Conservation (phyloP, 2,888 invertebrate species). For the Trissolcus japonicus region DNA sequence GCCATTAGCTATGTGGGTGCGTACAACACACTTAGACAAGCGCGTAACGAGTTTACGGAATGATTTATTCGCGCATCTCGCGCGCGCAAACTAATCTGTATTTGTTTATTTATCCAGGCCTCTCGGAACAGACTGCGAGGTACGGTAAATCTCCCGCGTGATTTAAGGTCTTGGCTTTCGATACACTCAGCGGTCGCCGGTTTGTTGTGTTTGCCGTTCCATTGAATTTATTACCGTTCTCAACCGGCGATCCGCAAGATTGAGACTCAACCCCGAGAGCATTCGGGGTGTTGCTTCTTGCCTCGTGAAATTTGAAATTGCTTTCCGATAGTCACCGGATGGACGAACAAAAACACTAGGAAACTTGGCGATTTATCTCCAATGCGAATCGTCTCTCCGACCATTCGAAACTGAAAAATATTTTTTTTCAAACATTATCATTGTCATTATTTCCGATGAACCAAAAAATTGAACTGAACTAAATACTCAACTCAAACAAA, state of each 20-base stretch:
- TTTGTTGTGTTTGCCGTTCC: slow-evolving; percentile 68
- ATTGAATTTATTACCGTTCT: slow-evolving; percentile 69
- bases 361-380: slow-evolving; percentile 41
- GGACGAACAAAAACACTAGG: slow-evolving; percentile 39
- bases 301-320: slow-evolving; percentile 58
- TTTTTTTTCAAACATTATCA: neutral
- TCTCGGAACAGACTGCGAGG: slow-evolving; percentile 63
- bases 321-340: slow-evolving; percentile 56
- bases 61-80: slow-evolving; percentile 70
- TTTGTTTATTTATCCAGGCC: slow-evolving; percentile 74
- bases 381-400: slow-evolving; percentile 12
- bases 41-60: slow-evolving; percentile 72
- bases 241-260: slow-evolving; percentile 59
- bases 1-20: slow-evolving; percentile 57
- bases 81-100: slow-evolving; percentile 72
- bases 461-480: neutral
- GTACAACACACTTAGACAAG: slow-evolving; percentile 56
- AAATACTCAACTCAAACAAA: too few relatives aligned
- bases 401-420: slow-evolving; percentile 4
- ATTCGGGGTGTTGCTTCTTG: slow-evolving; percentile 57
- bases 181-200: slow-evolving; percentile 68
- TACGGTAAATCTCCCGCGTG: slow-evolving; percentile 66
- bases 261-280: slow-evolving; percentile 60
- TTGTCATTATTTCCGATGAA: neutral
- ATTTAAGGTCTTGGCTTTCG: slow-evolving; percentile 73